Evolutionary conservation across 2,888 invertebrate species (phyloP).

Genomic region (Synanthedon formicaeformis): DNA sequence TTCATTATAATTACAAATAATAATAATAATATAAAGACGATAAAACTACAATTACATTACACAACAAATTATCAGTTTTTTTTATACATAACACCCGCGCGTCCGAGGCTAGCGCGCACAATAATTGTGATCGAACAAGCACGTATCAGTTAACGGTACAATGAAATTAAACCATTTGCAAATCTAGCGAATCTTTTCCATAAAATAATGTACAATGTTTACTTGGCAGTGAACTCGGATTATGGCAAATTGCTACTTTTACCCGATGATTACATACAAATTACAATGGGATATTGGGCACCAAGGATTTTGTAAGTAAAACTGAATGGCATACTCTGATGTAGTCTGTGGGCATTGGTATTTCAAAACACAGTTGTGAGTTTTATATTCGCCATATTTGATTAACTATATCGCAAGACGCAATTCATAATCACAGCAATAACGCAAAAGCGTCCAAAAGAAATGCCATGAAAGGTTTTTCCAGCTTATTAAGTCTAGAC

Average conservation of each 20-base stretch:
- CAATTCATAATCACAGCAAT: too few relatives aligned
- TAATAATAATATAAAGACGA: conserved; percentile 65
- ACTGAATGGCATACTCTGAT: not conserved
- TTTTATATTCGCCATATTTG: too few relatives aligned
- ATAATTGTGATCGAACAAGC: conserved; percentile 43
- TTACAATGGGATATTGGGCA: too few relatives aligned
- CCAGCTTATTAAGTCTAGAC: too few relatives aligned
- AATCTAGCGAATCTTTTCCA: conserved; percentile 21
- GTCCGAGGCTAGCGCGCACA: conserved; percentile 33
- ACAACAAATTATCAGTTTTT: conserved; percentile 65
- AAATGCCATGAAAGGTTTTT: too few relatives aligned
- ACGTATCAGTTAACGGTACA: conserved; percentile 54
- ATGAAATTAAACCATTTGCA: conserved; percentile 41
- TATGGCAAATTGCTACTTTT: conserved; percentile 8
- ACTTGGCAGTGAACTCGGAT: conserved; percentile 9
- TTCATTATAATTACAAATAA: conserved; percentile 69
- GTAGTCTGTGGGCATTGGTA: too few relatives aligned
- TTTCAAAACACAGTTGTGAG: too few relatives aligned
- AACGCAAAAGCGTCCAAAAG: too few relatives aligned
- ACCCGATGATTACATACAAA: too few relatives aligned
- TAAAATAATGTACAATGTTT: not conserved
- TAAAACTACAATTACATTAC: conserved; percentile 67
- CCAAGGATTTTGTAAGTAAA: not conserved
- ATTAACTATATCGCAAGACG: too few relatives aligned
- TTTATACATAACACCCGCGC: conserved; percentile 41